These are phyloP conservation scores for Pithys albifrons DNA, from an alignment of 2,113 vertebrate species.

Conservation along the genomic window DNA sequence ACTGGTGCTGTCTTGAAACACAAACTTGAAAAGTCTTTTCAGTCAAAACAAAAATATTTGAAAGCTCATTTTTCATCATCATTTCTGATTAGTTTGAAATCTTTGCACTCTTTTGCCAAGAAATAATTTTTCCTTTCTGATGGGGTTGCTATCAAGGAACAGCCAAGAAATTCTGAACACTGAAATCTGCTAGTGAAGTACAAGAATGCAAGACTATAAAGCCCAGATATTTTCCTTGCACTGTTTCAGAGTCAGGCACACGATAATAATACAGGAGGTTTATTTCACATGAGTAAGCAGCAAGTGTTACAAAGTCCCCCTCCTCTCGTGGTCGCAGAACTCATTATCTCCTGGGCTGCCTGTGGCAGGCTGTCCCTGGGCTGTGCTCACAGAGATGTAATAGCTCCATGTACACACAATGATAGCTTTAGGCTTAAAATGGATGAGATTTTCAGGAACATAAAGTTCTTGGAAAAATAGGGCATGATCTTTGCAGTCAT, in stretches of 20 bases:
- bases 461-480: constrained; percentile 69
- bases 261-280: background rate
- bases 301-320: background rate
- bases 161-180: background rate
- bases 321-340: background rate
- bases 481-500: constrained; percentile 57
- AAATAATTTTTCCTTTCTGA: background rate
- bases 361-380: background rate
- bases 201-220: background rate
- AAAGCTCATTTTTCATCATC: background rate
- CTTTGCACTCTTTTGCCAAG: background rate
- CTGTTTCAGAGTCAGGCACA: background rate
- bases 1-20: background rate
- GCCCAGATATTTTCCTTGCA: background rate
- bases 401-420: background rate
- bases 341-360: background rate
- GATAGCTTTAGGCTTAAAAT: constrained; percentile 8
- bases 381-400: background rate
- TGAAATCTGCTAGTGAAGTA: background rate
- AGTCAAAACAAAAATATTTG: background rate
- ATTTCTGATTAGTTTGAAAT: background rate
- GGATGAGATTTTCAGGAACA: constrained; percentile 30
- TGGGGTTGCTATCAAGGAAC: background rate
- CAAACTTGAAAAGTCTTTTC: background rate
- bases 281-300: background rate